Evolutionary conservation across 2,797 vertebrate genomes (phyloP), one percentile per base, ranked within the genome.

Genomic region (Rhinoraja longicauda): DNA sequence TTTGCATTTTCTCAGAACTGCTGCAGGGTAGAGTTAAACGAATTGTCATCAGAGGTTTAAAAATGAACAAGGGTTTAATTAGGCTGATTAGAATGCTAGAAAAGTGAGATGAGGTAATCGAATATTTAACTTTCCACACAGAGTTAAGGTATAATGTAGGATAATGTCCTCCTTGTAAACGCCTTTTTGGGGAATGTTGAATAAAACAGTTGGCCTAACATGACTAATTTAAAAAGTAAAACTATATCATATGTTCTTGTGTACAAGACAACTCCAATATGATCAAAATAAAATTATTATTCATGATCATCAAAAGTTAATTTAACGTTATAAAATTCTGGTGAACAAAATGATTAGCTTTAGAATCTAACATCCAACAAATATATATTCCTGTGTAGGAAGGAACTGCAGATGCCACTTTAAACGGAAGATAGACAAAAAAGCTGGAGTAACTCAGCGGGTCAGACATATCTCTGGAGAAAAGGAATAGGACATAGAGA

Each of bases 61-160:
- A 97, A 97, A 98, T 98, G 98, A 99, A 98, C 97, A 97, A 98
- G 98, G 97, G 97, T 98, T 99, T 99, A 99, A 99, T 99, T 99
- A 99, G 98, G 97, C 98, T 99, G 98, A 99, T 99, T 98, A 98
- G 97, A 96, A 98, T 97, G 96, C 97, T 96, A 94, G 95, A 96
- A 96, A 95, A 94, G 94, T 94, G 95, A 97, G 95, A 97, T 96
- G 96, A 97, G 96, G 97, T 97, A 97, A 97, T 97, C 96, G 97
- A 96, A 96, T 93, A 96, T 96, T 96, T 96, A 95, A 97, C 97
- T 95, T 96, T 96, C 96, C 95, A 93, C 95, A 95, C 94, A 95
- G 94, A 96, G 95, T 94, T 95, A 95, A 95, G 95, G 94, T 94
- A 92, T 94, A 93, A 93, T 94, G 93, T 95, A 95, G 95, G 94